Evolutionary conservation across 2,797 vertebrate genomes (phyloP), one percentile per base, ranked within the genome.

Genomic region (Mallotus villosus): DNA sequence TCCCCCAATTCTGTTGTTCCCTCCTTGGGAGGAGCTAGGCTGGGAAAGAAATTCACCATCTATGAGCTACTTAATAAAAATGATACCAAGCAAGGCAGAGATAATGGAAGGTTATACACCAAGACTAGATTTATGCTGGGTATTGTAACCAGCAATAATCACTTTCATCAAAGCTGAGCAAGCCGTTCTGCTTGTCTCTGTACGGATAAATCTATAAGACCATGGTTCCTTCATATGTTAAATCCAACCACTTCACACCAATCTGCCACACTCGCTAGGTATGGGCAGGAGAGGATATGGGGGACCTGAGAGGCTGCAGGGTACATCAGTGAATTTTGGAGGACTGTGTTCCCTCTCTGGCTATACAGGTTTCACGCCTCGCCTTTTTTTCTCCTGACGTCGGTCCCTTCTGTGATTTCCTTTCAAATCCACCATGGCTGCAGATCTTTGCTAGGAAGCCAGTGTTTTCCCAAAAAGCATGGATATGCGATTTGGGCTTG

Each of bases 211-310:
- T 80, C 68, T 57, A 67, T 22, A 72, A 62, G 70, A 69, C 73
- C 19, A 57, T 77, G 57, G 67, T 79, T 86, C 78, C 67, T 80
- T 74, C 67, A 57, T 64, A 70, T 71, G 68, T 74, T 81, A 82
- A 85, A 72, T 71, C 79, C 68, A 82, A 79, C 82, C 88, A 82
- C 82, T 90, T 87, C 82, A 83, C 81, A 82, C 68, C 75, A 84
- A 86, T 85, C 77, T 81, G 85, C 82, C 83, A 74, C 81, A 82
- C 82, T 77, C 85, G 87, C 84, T 80, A 84, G 80, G 77, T 76
- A 71, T n/a, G 0, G 68, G 79, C 72, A 77, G 72, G 68, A 74
- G 81, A 82, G 81, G 82, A 87, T 81, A 76, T 82, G 84, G 75
- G 37, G 34, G 74, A 76, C 71, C 78, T 72, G 78, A 67, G 79